phyloP scores from a whole-genome alignment of 2,888 invertebrate species.

The Tetanocera ferruginea region DNA sequence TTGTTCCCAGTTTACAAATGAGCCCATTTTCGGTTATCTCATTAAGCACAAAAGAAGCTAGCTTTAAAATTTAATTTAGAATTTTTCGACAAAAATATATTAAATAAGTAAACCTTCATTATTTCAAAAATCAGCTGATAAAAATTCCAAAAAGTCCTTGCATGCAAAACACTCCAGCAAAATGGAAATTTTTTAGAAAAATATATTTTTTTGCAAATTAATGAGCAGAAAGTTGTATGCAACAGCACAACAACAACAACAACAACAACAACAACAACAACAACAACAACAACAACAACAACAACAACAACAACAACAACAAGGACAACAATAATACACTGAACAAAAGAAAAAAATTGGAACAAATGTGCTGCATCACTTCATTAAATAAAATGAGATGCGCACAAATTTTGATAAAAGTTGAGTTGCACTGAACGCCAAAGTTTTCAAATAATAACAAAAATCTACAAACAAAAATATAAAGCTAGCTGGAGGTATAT shows the following conservation, averaged over 20 bases:
- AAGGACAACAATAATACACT: background rate
- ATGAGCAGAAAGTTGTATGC: background rate
- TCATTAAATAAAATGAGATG: constrained; percentile 22
- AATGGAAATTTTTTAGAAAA: background rate
- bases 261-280: background rate
- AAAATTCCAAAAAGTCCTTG: background rate
- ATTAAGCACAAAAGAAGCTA: no score
- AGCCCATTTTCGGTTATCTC: no score
- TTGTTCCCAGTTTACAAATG: no score
- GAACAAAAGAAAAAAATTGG: no score
- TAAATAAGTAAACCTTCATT: no score
- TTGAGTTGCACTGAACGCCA: background rate
- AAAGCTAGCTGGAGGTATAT: background rate
- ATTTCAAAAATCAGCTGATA: no score
- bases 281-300: background rate
- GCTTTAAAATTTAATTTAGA: no score
- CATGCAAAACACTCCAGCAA: background rate
- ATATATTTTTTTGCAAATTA: background rate
- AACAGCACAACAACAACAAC: background rate
- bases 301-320: background rate
- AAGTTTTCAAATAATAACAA: background rate
- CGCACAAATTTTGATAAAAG: background rate
- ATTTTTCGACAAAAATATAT: no score
- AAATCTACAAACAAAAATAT: background rate
- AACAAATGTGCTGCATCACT: background rate